A percentile compares a stretch with the other conserved stretches of the same genome.
phyloP scores from a whole-genome alignment of 1,140 invertebrate genomes.

The Notospermus geniculatus region DNA sequence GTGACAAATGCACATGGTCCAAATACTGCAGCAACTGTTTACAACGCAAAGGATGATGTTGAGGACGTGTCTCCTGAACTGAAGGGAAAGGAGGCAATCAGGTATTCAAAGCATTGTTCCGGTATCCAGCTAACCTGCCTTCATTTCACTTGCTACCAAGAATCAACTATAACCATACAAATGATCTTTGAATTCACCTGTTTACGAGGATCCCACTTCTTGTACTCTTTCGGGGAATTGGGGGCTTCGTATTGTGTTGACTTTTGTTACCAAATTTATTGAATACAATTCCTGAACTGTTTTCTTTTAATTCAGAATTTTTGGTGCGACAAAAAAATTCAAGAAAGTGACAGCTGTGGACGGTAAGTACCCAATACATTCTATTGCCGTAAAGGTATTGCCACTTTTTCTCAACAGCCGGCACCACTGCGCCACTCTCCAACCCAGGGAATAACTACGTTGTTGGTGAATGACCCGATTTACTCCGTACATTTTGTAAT shows the following conservation, averaged over 20 bases:
- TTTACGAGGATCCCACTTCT: no score
- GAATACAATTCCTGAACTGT: no score
- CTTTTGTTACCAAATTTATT: no score
- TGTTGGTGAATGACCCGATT: no score
- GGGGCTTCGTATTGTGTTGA: no score
- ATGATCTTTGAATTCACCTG: no score
- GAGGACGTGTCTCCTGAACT: constrained; percentile 72
- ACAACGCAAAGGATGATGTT: constrained; percentile 59
- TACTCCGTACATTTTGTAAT: no score
- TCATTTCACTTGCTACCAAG: not conserved
- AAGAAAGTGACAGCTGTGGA: constrained; percentile 42
- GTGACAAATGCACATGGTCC: not conserved
- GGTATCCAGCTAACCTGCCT: not conserved
- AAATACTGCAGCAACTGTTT: not conserved
- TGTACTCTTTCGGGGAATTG: no score
- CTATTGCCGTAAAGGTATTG: not conserved
- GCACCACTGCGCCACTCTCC: no score
- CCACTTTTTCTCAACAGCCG: no score
- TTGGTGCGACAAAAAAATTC: constrained; percentile 71
- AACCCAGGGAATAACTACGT: no score
- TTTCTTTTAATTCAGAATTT: constrained; percentile 56
- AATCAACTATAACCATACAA: no score
- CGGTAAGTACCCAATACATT: constrained; percentile 37
- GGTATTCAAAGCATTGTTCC: constrained; percentile 26
- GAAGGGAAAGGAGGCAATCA: constrained; percentile 71